phyloP scores from a whole-genome alignment of 53 echinoderm and acorn worm genomes.

The Actinopyga echinites region DNA sequence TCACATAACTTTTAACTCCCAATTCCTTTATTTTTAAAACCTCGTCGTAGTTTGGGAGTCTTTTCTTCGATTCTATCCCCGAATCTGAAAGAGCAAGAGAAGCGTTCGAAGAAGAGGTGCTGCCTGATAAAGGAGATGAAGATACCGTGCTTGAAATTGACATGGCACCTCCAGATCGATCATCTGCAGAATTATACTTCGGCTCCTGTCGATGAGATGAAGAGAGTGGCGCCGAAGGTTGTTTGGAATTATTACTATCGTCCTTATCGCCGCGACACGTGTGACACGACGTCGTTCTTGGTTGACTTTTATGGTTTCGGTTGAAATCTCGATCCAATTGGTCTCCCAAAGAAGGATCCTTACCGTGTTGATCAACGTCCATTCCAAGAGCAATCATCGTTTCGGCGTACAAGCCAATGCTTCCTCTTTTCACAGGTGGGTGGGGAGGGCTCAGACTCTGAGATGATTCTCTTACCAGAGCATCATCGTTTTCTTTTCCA shows the following conservation, averaged over 20 bases:
- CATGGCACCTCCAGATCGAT: background rate
- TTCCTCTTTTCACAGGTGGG: background rate
- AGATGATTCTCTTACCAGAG: too few relatives aligned
- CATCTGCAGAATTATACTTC: background rate
- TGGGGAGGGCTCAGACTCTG: background rate
- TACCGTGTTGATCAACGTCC: background rate
- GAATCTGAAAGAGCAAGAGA: background rate
- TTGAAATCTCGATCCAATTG: background rate
- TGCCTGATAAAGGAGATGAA: slow-evolving; percentile 8
- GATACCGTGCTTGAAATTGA: background rate
- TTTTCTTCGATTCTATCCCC: background rate
- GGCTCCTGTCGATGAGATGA: background rate
- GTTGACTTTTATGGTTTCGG: background rate
- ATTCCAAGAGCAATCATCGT: slow-evolving; percentile 38
- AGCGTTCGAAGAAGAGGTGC: slow-evolving; percentile 28
- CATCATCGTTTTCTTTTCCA: too few relatives aligned
- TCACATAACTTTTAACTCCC: slow-evolving; percentile 39
- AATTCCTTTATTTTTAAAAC: slow-evolving; percentile 31
- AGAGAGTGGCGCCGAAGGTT: background rate
- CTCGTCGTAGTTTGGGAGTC: slow-evolving; percentile 23
- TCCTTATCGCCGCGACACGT: background rate
- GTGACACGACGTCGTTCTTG: background rate
- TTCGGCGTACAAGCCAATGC: slow-evolving; percentile 40
- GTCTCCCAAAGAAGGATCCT: background rate
- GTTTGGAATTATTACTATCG: background rate